Percentiles rank a stretch among this genome's conserved stretches.
These are phyloP conservation scores for Lysiphlebus fabarum DNA, from an alignment of 1,140 invertebrate genomes.

Conservation along the genomic window DNA sequence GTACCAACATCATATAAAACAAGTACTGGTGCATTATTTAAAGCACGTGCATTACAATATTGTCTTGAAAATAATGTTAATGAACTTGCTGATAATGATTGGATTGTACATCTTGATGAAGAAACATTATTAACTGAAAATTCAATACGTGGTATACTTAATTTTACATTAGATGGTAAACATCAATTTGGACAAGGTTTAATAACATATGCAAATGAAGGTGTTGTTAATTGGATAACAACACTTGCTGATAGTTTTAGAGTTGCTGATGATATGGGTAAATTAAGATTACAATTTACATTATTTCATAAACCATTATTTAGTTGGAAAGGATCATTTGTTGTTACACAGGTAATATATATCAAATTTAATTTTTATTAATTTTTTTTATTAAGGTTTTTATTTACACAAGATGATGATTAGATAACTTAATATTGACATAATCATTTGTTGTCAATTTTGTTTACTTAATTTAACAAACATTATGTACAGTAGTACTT, in stretches of 20 bases:
- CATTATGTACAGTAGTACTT: too few relatives aligned
- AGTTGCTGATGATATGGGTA: slow-evolving; percentile 96
- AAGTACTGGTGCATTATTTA: slow-evolving; percentile 88
- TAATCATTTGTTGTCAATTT: too few relatives aligned
- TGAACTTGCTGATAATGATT: slow-evolving; percentile 83
- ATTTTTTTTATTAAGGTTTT: too few relatives aligned
- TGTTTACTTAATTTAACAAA: too few relatives aligned
- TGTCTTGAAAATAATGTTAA: slow-evolving; percentile 91
- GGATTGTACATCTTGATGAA: slow-evolving; percentile 97
- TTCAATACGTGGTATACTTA: slow-evolving; percentile 85
- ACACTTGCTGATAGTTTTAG: slow-evolving; percentile 94
- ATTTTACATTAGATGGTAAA: slow-evolving; percentile 92
- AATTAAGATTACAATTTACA: slow-evolving; percentile 87
- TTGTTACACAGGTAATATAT: slow-evolving; percentile 79
- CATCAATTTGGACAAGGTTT: slow-evolving; percentile 96
- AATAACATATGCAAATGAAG: slow-evolving; percentile 96
- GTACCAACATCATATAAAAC: slow-evolving; percentile 84
- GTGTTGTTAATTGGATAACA: slow-evolving; percentile 95
- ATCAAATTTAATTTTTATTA: slow-evolving; percentile 6
- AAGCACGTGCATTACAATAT: slow-evolving; percentile 93
- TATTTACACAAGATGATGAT: too few relatives aligned
- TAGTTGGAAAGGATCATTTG: slow-evolving; percentile 96
- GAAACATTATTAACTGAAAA: slow-evolving; percentile 94
- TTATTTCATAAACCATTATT: slow-evolving; percentile 93
- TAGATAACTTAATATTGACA: too few relatives aligned